These are phyloP conservation scores for Ferrisia virgata DNA, from an alignment of 2,888 invertebrate genomes.

Conservation along the genomic window DNA sequence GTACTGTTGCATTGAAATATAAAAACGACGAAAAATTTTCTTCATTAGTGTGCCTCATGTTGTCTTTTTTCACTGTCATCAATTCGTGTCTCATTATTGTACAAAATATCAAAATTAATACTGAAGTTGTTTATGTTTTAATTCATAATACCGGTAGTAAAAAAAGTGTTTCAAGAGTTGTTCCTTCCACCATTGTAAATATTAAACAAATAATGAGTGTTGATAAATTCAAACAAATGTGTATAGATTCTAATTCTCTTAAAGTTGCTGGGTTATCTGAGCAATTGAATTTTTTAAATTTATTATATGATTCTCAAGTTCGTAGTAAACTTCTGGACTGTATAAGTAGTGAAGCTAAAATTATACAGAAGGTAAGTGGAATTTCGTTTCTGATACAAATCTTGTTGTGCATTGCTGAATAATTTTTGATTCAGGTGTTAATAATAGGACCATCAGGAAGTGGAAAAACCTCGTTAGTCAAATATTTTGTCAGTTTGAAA, in stretches of 20 bases:
- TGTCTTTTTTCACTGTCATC: not conserved
- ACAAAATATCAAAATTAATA: not conserved
- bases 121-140: slow-evolving; percentile 36
- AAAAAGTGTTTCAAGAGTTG: slow-evolving; percentile 38
- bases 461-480: slow-evolving; percentile 60
- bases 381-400: slow-evolving; percentile 40
- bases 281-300: slow-evolving; percentile 29
- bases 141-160: slow-evolving; percentile 45
- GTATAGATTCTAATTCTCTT: not conserved
- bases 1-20: not conserved
- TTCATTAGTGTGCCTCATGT: not conserved
- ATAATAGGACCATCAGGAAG: slow-evolving; percentile 60
- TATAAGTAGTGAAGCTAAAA: not conserved
- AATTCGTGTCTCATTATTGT: not conserved
- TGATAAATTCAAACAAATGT: slow-evolving; percentile 37
- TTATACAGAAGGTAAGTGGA: slow-evolving; percentile 6
- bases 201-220: slow-evolving; percentile 38
- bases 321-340: not conserved
- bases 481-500: slow-evolving; percentile 55
- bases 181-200: slow-evolving; percentile 35
- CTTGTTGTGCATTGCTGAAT: not conserved
- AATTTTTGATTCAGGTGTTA: slow-evolving; percentile 51
- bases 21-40: not conserved
- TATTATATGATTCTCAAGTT: not conserved
- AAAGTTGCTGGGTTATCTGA: not conserved